A percentile compares a stretch with the other conserved stretches of the same genome.
Conservation (phyloP, 2,113 vertebrate genomes). For the Caracal caracal region DNA sequence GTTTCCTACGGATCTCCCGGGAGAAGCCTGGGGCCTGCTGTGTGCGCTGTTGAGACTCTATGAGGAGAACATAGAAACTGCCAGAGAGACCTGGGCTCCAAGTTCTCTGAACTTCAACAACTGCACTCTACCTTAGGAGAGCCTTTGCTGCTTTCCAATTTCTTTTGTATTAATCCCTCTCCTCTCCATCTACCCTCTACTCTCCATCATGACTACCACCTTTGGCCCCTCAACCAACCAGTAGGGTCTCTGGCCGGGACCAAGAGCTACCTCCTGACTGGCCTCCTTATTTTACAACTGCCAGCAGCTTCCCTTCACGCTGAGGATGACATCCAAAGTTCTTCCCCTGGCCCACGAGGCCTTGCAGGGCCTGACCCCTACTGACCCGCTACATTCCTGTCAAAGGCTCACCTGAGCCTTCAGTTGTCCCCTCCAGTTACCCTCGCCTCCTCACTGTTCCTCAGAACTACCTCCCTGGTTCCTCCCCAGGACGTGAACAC, state of each 20-base stretch:
- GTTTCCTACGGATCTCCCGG: neutral
- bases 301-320: neutral
- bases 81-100: neutral
- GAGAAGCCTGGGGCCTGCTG: neutral
- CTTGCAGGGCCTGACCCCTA: neutral
- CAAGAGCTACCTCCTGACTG: neutral
- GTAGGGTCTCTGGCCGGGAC: neutral
- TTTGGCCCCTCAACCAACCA: neutral
- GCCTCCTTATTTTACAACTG: neutral
- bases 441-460: neutral
- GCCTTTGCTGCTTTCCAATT: neutral
- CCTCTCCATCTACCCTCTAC: neutral
- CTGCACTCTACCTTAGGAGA: neutral
- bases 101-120: neutral
- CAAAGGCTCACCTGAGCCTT: neutral
- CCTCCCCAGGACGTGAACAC: neutral
- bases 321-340: too few species aligned
- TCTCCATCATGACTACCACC: neutral
- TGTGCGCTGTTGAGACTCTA: neutral
- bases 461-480: neutral
- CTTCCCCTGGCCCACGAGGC: neutral
- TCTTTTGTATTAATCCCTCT: neutral
- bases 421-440: neutral
- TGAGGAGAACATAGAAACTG: neutral
- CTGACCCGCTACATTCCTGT: fast-evolving